phyloP scores from a whole-genome alignment of 1,140 invertebrate genomes.

The Paramacrobiotus metropolitanus region DNA sequence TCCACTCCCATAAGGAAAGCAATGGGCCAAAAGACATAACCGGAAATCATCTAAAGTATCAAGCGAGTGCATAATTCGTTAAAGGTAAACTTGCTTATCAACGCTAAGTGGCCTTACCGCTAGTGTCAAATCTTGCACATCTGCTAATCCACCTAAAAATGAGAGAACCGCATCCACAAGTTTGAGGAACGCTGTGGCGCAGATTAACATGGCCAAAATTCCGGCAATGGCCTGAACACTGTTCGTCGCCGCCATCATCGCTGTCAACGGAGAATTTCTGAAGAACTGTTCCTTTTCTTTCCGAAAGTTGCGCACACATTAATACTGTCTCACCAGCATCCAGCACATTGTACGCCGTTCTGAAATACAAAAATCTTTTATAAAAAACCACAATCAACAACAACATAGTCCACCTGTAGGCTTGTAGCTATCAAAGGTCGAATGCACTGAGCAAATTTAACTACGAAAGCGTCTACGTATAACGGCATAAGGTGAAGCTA shows the following conservation, averaged over 20 bases:
- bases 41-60: conserved; percentile 38
- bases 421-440: too few relatives aligned
- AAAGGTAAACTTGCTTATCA: not conserved
- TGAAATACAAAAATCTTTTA: conserved; percentile 20
- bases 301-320: too few relatives aligned
- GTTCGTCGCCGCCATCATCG: conserved; percentile 53
- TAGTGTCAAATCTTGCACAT: conserved; percentile 26
- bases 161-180: conserved; percentile 51
- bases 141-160: conserved; percentile 54
- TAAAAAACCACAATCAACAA: too few relatives aligned
- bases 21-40: conserved; percentile 61
- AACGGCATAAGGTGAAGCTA: not conserved
- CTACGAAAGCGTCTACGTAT: too few relatives aligned
- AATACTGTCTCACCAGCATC: too few relatives aligned
- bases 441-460: too few relatives aligned
- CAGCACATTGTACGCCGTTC: conserved; percentile 49
- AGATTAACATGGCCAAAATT: conserved; percentile 69
- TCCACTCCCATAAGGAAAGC: conserved; percentile 56
- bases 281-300: too few relatives aligned
- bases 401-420: too few relatives aligned
- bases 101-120: conserved; percentile 23
- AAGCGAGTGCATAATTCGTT: not conserved
- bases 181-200: conserved; percentile 45
- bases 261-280: too few relatives aligned
- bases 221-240: conserved; percentile 57